These are phyloP conservation scores for Chrysomela aeneicollis DNA, from an alignment of 2,888 invertebrate species.

Conservation along the genomic window DNA sequence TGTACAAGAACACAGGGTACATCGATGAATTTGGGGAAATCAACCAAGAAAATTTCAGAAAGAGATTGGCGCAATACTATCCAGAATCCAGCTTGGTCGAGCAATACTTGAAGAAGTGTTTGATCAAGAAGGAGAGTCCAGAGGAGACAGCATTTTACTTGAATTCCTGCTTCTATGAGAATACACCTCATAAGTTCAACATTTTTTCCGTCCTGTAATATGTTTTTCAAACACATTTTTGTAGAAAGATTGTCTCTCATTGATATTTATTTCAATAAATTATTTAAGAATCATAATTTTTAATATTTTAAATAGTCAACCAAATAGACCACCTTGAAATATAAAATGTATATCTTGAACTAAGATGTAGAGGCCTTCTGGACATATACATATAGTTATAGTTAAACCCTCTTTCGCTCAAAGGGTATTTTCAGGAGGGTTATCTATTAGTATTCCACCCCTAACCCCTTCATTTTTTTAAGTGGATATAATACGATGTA, in stretches of 20 bases:
- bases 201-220: not conserved
- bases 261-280: not conserved
- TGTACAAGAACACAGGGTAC: not conserved
- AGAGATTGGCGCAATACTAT: not conserved
- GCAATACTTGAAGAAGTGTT: not conserved
- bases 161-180: not conserved
- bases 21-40: slow-evolving; percentile 14
- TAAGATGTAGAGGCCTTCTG: too few relatives aligned
- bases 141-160: not conserved
- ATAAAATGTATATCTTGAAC: too few relatives aligned
- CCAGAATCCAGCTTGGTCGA: not conserved
- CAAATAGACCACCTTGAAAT: too few relatives aligned
- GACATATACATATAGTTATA: too few relatives aligned
- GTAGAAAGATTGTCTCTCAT: not conserved
- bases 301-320: too few relatives aligned
- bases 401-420: too few relatives aligned
- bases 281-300: too few relatives aligned
- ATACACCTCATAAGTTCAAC: not conserved
- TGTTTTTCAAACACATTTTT: not conserved
- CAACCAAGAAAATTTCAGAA: not conserved
- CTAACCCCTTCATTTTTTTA: too few relatives aligned
- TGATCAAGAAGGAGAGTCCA: not conserved
- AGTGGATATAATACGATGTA: too few relatives aligned
- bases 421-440: too few relatives aligned
- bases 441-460: too few relatives aligned